Base-by-base conservation (phyloP, 2,113 vertebrate species). In the Nothocercus nigrocapillus region DNA sequence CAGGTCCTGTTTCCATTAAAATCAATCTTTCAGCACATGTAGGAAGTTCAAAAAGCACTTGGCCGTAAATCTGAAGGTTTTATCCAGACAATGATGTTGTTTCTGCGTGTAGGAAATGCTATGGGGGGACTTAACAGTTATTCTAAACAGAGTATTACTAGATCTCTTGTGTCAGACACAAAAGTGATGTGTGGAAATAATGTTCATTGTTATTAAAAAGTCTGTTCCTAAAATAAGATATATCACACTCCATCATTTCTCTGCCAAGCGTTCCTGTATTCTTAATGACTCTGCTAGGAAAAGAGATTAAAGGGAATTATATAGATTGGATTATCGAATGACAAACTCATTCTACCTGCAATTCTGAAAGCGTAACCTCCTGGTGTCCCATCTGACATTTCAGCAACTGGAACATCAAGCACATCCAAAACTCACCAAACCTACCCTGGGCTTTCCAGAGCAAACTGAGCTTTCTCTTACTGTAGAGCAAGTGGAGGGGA, bases 231-330 rank as follows among this genome's bases (percentile, higher is more conserved):
- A 95, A 95, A 92, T 74, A 82, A 88, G 82, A 84, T 81, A 19
- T 8, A 88, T 76, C 73, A 67, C 54, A 64, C 34, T 77, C 42
- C 58, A 74, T 56, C 83, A 49, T 78, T 94, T 86, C 81, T 85
- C 88, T 93, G 89, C 70, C 90, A 93, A 70, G 81, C 53, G 75
- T 77, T 93, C 78, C 82, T 27, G 2, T 78, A 59, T 76, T 92
- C 44, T 92, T 95, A 94, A 96, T 22, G 49, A 91, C 70, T 89
- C 94, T 69, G 58, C 77, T 62, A 88, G 94, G 91, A 92, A 94
- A 95, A 90, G 56, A 88, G 83, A 94, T 93, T 88, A 93, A 95
- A 95, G 81, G 85, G 62, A 93, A 95, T 11, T 78, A 61, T 89
- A 89, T 13, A 90, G 92, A 89, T 83, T 6, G 3, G 82, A 89